Evolutionary conservation across 2,797 vertebrate species (phyloP), one percentile per base, ranked within the genome.

Genomic region (Loris lydekkerianus): DNA sequence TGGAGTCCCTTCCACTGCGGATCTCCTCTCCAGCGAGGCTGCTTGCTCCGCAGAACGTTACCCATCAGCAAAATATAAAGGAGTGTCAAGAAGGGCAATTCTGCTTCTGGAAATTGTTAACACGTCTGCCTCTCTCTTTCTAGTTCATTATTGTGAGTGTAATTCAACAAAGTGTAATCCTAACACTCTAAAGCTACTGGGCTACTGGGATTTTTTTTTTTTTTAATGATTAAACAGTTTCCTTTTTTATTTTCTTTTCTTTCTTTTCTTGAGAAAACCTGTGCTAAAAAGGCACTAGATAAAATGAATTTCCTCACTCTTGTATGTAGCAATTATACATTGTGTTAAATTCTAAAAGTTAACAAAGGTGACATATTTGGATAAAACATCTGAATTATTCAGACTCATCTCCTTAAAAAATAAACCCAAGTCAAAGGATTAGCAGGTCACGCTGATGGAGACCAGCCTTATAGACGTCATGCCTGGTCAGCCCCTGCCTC

Each of bases 221-320:
- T 80, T 65, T 21, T 56, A 23, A 94, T 89, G 46, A 96, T 82
- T 93, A 87, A 93, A 46, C 56, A 88, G 63, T 72, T 94, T 75
- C 58, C 60, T 29, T 90, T 70, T 75, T 63, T n/a, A 0, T 14
- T 89, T 31, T 91, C 43, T 15, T 37, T n/a, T 11, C 21, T 37
- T 73, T 34, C 75, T 89, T 86, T 69, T 65, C 63, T 78, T 60
- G 29, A 83, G 76, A 97, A 97, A 97, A 97, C 85, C 63, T 97
- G 93, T 97, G 96, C 96, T 96, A 97, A 96, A 97, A 98, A 98
- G 97, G 97, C 97, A 98, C 97, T 97, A 92, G 88, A 97, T 93
- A 96, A 95, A 96, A 96, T 72, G 86, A 96, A 96, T 91, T 83
- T 96, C 86, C 69, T 97, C 63, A 77, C 29, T 94, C 56, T 94